Evolutionary conservation across 2,113 vertebrate genomes (phyloP).

Genomic region (Cephalopholis sonnerati): DNA sequence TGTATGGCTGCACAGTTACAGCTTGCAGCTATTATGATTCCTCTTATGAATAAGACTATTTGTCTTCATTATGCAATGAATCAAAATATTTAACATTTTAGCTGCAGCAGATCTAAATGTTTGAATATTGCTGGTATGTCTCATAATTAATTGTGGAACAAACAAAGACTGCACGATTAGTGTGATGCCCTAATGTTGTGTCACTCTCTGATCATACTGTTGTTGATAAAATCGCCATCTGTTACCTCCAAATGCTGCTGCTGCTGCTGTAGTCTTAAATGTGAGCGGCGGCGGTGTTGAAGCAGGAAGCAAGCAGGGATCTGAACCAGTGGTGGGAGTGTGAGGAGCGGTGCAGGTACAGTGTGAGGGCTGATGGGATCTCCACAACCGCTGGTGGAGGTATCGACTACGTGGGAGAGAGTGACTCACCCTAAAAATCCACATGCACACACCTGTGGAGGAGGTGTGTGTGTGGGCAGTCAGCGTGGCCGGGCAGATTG

Average conservation of each 20-base stretch:
- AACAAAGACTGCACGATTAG: conserved; percentile 56
- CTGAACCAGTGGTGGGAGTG: conserved; percentile 15
- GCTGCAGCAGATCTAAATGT: conserved; percentile 27
- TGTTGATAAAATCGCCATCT: conserved; percentile 66
- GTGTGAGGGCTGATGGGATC: conserved; percentile 56
- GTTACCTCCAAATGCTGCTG: conserved; percentile 57
- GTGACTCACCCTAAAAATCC: conserved; percentile 61
- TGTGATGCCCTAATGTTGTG: conserved; percentile 53
- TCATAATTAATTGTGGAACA: conserved; percentile 35
- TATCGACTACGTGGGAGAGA: conserved; percentile 59
- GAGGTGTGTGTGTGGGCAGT: conserved; percentile 71
- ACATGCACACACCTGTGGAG: conserved; percentile 68
- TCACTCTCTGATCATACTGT: conserved; percentile 62
- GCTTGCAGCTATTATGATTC: neutral
- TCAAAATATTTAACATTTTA: conserved; percentile 34
- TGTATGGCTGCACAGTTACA: neutral
- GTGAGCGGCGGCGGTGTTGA: neutral
- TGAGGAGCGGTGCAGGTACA: conserved; percentile 35
- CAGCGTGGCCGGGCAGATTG: conserved; percentile 44
- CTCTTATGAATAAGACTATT: conserved; percentile 6
- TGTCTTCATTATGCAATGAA: conserved; percentile 34
- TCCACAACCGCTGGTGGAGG: conserved; percentile 60
- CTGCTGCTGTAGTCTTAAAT: conserved; percentile 2
- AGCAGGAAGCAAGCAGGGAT: conserved; percentile 1
- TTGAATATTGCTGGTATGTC: conserved; percentile 27